Evolutionary conservation across 2,797 vertebrate species (phyloP).

Genomic region (Neopelma chrysocephalum): DNA sequence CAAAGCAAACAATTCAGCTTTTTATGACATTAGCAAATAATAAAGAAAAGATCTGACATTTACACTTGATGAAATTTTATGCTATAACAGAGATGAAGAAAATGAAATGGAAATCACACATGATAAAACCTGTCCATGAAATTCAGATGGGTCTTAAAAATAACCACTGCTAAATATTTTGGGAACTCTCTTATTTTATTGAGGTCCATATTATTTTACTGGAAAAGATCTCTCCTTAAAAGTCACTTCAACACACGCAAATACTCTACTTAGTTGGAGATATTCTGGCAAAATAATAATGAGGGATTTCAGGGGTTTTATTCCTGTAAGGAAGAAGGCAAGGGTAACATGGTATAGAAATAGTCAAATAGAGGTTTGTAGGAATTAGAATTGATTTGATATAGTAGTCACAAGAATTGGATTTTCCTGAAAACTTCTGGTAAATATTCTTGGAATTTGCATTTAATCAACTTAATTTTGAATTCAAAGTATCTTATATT

Average conservation of each 20-base stretch:
- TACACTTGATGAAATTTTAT: slow-evolving; percentile 85
- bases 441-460: neutral
- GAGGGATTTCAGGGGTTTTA: neutral
- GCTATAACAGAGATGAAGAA: slow-evolving; percentile 80
- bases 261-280: neutral
- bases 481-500: neutral
- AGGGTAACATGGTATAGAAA: neutral
- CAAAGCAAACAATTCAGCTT: slow-evolving; percentile 82
- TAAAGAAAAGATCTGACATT: slow-evolving; percentile 85
- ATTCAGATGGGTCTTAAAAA: slow-evolving; percentile 58
- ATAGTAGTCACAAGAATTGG: neutral
- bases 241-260: neutral
- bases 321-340: neutral
- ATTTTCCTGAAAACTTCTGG: neutral
- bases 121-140: slow-evolving; percentile 71
- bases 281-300: neutral
- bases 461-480: neutral
- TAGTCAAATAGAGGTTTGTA: neutral
- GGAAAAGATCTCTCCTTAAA: neutral
- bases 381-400: neutral
- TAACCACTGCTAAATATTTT: slow-evolving; percentile 50
- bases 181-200: slow-evolving; percentile 7
- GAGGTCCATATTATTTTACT: neutral
- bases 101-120: slow-evolving; percentile 78
- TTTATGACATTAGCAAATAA: slow-evolving; percentile 85